Base-by-base conservation (phyloP, 2,113 vertebrate genomes). In the Austrofundulus limnaeus region DNA sequence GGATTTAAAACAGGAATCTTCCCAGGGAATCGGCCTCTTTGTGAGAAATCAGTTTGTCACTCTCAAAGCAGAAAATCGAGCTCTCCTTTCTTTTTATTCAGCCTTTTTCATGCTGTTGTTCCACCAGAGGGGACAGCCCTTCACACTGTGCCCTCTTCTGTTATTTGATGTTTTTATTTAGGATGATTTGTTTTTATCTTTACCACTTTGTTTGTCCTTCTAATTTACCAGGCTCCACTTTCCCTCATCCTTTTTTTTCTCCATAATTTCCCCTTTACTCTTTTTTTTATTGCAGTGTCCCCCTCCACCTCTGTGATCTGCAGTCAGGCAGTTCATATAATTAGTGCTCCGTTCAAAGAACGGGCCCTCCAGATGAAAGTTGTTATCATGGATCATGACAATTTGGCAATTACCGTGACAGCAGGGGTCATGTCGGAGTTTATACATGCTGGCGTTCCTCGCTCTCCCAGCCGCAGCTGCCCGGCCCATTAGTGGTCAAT, bases 1-100 rank as follows among this genome's bases (percentile, higher is more conserved):
- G 52, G 77, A 75, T 82, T 72, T 73, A 77, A 63, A 70, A 46
- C 58, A 17, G 75, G 78, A 84, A 83, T 80, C 85, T 77, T 70
- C 67, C 20, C 67, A 28, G 54, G 64, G 77, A 68, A 85, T 73
- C 17, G 62, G 53, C 62, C 23, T 47, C 42, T 11, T 14, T 59
- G 49, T 43, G 25, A 61, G 56, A 77, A 61, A 66, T 16, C 65
- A 45, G 61, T 61, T 47, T 65, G 58, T 60, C 21, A 23, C 46
- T 41, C 61, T 41, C 16, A 28, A 73, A 75, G 62, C 49, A 47
- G 49, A 28, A 72, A 9, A 21, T 38, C 48, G 11, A 11, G 24
- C 38, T 60, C 46, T 15, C 15, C 48, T 42, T 16, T 28, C 11
- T 58, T 12, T 70, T 46, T 54, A 24, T 28, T 61, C 38, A 25